Evolutionary conservation across 2,888 invertebrate genomes (phyloP).

Genomic region (Phengaris arion): DNA sequence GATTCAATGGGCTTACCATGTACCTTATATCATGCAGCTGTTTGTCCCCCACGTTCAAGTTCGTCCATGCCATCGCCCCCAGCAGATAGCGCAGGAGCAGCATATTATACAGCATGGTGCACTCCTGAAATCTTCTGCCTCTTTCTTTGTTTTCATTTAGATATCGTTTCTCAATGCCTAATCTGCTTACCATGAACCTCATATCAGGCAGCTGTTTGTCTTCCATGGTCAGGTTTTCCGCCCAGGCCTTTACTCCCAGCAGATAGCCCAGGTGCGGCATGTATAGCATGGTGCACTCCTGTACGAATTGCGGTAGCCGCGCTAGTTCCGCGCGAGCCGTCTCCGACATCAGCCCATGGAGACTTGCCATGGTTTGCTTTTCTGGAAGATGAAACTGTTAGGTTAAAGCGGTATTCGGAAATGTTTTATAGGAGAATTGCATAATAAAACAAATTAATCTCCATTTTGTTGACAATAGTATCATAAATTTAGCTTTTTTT

Average conservation of each 20-base stretch:
- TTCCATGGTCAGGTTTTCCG: slow-evolving; percentile 72
- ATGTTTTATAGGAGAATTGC: background rate
- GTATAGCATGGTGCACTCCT: slow-evolving; percentile 83
- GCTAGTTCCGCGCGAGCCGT: slow-evolving; percentile 85
- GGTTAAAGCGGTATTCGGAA: background rate
- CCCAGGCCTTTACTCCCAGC: slow-evolving; percentile 85
- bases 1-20: slow-evolving; percentile 71
- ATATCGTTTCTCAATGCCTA: background rate
- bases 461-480: too few species aligned
- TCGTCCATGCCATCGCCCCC: slow-evolving; percentile 83
- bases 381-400: slow-evolving; percentile 64
- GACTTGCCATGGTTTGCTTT: slow-evolving; percentile 83
- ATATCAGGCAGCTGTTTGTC: slow-evolving; percentile 82
- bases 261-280: slow-evolving; percentile 89
- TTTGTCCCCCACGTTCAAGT: slow-evolving; percentile 77
- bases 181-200: slow-evolving; percentile 82
- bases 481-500: too few species aligned
- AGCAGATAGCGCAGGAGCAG: slow-evolving; percentile 90
- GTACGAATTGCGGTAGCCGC: slow-evolving; percentile 82
- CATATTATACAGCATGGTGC: slow-evolving; percentile 49
- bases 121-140: background rate
- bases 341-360: slow-evolving; percentile 85
- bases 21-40: slow-evolving; percentile 84
- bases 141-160: background rate
- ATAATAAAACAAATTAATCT: background rate